Conservation (phyloP, 2,888 invertebrate species). For the Bellardia bayeri region DNA sequence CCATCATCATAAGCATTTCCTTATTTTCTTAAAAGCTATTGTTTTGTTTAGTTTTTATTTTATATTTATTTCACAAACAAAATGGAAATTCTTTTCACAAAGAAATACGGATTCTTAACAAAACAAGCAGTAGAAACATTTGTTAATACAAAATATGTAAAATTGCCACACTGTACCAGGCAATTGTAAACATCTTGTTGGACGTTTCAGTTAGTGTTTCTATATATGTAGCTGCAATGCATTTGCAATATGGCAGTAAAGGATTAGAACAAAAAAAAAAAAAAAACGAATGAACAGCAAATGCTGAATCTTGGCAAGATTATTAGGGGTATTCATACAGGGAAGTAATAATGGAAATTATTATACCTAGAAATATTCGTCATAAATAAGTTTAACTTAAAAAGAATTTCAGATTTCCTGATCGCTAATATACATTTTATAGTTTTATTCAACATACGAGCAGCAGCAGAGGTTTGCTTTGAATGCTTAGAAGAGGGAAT, state of each 20-base stretch:
- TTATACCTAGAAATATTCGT: too few relatives aligned
- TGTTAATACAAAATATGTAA: slow-evolving; percentile 42
- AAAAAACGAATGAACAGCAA: slow-evolving; percentile 11
- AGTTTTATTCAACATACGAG: too few relatives aligned
- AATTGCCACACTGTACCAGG: slow-evolving; percentile 29
- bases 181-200: slow-evolving; percentile 65
- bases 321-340: neutral
- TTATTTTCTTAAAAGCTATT: slow-evolving; percentile 59
- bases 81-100: slow-evolving; percentile 49
- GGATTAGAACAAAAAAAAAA: neutral
- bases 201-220: slow-evolving; percentile 7
- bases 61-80: slow-evolving; percentile 21
- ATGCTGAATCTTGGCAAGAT: slow-evolving; percentile 25
- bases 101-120: slow-evolving; percentile 46
- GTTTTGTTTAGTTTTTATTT: slow-evolving; percentile 27
- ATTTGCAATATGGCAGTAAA: slow-evolving; percentile 38
- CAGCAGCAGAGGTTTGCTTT: too few relatives aligned
- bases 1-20: slow-evolving; percentile 61
- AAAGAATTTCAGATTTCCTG: too few relatives aligned
- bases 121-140: slow-evolving; percentile 45
- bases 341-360: neutral
- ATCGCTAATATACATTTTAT: too few relatives aligned
- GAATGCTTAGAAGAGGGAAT: too few relatives aligned
- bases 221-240: slow-evolving; percentile 10
- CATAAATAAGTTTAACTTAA: too few relatives aligned